phyloP scores from a whole-genome alignment of 2,113 vertebrate genomes.

The Cebidichthys violaceus region DNA sequence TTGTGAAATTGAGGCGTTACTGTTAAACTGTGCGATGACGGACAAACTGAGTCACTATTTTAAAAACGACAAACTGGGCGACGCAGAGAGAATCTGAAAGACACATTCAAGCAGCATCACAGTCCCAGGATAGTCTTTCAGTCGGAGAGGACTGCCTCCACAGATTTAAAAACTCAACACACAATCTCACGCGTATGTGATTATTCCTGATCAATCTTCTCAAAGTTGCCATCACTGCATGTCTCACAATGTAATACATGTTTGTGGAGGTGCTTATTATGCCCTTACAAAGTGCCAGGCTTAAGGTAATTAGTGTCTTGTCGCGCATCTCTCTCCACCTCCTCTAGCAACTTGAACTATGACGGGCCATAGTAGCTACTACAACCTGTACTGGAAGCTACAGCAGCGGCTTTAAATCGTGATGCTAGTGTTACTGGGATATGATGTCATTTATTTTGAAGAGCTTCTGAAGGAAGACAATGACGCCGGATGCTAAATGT shows the following conservation, averaged over 20 bases:
- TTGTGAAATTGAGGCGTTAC: neutral
- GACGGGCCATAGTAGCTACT: neutral
- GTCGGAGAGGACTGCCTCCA: neutral
- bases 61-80: neutral
- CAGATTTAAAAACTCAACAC: neutral
- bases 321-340: neutral
- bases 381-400: neutral
- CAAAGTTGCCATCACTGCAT: neutral
- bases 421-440: neutral
- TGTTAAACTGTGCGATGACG: neutral
- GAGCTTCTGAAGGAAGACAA: neutral
- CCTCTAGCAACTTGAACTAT: neutral
- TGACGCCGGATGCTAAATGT: neutral
- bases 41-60: constrained; percentile 27
- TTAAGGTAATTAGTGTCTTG: neutral
- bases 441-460: constrained; percentile 7
- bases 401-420: neutral
- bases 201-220: neutral
- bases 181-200: neutral
- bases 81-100: neutral
- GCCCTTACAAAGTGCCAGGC: neutral
- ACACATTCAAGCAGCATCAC: neutral
- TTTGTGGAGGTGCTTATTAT: neutral
- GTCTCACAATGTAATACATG: fast-evolving
- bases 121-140: neutral